Base-by-base conservation (phyloP, 2,113 vertebrate species). In the Emydocephalus ijimae region DNA sequence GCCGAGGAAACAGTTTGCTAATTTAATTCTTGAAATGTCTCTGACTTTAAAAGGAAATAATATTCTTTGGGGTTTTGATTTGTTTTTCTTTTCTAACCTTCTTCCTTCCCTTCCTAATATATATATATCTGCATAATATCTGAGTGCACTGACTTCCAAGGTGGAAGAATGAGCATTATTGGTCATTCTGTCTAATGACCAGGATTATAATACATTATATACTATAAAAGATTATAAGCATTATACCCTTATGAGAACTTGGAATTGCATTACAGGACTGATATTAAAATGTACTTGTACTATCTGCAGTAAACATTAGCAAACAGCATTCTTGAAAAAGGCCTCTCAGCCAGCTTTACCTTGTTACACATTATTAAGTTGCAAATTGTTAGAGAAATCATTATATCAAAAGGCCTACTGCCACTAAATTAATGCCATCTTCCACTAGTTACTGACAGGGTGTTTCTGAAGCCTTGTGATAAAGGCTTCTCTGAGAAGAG, bases 401-500 rank as follows among this genome's bases (percentile, higher is more conserved):
- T 93, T 96, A 94, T 91, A 93, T 94, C 91, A 96, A 97, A 96
- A 95, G 93, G 88, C 3, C 87, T 43, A 91, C 91, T 74, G 90
- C 89, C 97, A 96, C 92, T 95, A 97, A 92, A 95, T 95, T 94
- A 95, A 96, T 97, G 92, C 95, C 96, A 95, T 96, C 92, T 95
- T 91, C 93, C 59, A 93, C 87, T 92, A 94, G 88, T 95, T 97
- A 89, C 92, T 96, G 93, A 88, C 92, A 96, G 93, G 81, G 54
- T 95, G 85, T 93, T 95, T 89, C 93, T 97, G 93, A 96, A 97
- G 94, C 93, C 0, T 0, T 94, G 57, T 91, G 89, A 95, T 96
- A 97, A 96, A 93, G 90, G 59, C 26, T 74, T 95, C 95, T 12
- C 21, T 93, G 91, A 96, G 90, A 96, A 90, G 91, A 95, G 93